A percentile compares a stretch with the other conserved stretches of the same genome.
phyloP scores from a whole-genome alignment of 2,797 vertebrate genomes.

The Pogonophryne albipinna region DNA sequence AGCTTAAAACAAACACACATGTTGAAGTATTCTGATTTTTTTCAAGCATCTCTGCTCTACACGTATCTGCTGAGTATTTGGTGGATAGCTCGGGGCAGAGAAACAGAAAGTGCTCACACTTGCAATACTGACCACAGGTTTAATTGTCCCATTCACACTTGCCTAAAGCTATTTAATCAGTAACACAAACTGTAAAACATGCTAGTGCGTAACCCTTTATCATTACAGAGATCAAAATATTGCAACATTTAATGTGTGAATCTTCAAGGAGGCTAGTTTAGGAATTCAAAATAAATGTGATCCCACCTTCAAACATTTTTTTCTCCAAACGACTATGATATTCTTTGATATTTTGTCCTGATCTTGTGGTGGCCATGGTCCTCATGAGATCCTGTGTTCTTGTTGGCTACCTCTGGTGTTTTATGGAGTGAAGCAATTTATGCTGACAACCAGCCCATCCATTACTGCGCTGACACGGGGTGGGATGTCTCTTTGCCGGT shows the following conservation, averaged over 20 bases:
- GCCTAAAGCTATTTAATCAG: slow-evolving; percentile 53
- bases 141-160: slow-evolving; percentile 50
- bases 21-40: no score
- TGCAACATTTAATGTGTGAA: slow-evolving; percentile 1
- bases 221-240: slow-evolving; percentile 9
- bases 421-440: slow-evolving; percentile 72
- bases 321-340: background rate
- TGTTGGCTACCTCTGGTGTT: slow-evolving; percentile 48
- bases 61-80: slow-evolving; percentile 14
- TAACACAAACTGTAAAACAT: slow-evolving; percentile 26
- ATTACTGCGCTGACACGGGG: slow-evolving; percentile 61
- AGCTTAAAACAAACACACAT: background rate
- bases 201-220: background rate
- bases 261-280: background rate
- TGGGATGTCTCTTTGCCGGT: slow-evolving; percentile 60
- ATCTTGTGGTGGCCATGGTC: slow-evolving; percentile 9
- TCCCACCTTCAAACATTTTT: background rate
- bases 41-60: background rate
- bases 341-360: slow-evolving; percentile 5
- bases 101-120: slow-evolving; percentile 57
- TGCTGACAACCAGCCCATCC: slow-evolving; percentile 70
- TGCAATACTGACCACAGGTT: slow-evolving; percentile 51
- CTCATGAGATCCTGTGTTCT: slow-evolving; percentile 33
- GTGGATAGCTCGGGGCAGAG: slow-evolving; percentile 21
- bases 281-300: slow-evolving; percentile 1